Conservation (phyloP, 2,113 vertebrate species). For the Epinephelus lanceolatus region DNA sequence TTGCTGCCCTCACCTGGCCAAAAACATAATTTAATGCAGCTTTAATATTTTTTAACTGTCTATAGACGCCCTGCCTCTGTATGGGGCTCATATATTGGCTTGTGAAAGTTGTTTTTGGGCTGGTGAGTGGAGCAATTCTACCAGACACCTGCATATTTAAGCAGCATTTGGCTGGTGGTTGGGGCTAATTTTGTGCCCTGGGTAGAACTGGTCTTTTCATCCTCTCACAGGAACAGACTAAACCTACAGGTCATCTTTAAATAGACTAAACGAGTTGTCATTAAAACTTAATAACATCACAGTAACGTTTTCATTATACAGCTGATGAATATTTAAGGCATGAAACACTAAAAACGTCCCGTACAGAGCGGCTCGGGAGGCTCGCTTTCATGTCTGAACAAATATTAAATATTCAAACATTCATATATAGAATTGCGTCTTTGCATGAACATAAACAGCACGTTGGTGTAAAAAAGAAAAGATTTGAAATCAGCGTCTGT, state of each 20-base stretch:
- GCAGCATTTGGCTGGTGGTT: too few relatives aligned
- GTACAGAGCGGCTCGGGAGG: neutral
- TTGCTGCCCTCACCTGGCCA: too few relatives aligned
- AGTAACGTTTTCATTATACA: conserved; percentile 27
- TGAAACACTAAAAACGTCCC: neutral
- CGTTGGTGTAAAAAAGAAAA: neutral
- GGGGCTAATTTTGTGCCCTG: neutral
- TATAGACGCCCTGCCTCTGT: too few relatives aligned
- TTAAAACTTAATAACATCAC: conserved; percentile 41
- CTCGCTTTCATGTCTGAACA: neutral
- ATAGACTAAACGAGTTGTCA: conserved; percentile 7
- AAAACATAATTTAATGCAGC: neutral
- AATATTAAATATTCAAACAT: conserved; percentile 5
- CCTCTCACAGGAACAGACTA: neutral
- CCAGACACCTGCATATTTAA: too few relatives aligned
- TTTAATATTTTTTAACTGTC: neutral
- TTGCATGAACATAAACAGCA: neutral
- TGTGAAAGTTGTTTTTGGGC: too few relatives aligned
- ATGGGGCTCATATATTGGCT: too few relatives aligned
- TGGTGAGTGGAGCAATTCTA: too few relatives aligned
- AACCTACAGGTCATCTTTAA: neutral
- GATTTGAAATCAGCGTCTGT: neutral
- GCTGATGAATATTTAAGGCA: conserved; percentile 36
- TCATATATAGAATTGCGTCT: neutral
- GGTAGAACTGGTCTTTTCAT: neutral